Percentiles rank a stretch among this genome's conserved stretches.
Evolutionary conservation across 2,113 vertebrate species (phyloP).

Genomic region (Pterocles orientalis): DNA sequence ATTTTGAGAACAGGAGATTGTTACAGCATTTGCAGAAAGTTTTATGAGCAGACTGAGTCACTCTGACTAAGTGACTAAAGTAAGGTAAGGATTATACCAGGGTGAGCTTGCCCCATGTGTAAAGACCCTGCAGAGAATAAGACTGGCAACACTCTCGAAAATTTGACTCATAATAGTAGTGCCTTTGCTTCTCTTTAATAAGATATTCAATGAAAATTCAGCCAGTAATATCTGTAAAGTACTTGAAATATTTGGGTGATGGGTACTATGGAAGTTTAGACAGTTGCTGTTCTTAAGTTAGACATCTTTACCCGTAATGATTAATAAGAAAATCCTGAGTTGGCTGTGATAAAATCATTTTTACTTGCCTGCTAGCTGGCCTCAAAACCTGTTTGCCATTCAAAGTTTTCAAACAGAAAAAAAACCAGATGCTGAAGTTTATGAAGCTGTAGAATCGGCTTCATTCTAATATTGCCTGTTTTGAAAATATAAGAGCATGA

Average conservation of each 20-base stretch:
- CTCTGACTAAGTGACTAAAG: not conserved
- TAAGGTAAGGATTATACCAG: not conserved
- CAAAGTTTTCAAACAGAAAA: not conserved
- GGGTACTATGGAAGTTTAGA: not conserved
- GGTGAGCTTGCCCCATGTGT: not conserved
- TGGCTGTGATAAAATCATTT: not conserved
- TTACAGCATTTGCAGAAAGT: not conserved
- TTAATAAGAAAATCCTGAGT: not conserved
- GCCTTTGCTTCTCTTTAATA: not conserved
- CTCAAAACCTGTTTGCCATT: not conserved
- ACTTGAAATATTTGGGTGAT: not conserved
- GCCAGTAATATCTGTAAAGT: not conserved
- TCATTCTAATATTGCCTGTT: not conserved
- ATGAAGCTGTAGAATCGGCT: not conserved
- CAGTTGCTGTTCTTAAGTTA: not conserved
- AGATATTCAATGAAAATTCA: not conserved
- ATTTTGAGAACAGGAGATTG: not conserved
- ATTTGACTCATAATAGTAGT: not conserved
- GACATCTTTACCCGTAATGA: not conserved
- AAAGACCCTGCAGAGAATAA: not conserved
- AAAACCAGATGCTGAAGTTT: not conserved
- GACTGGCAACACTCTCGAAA: not conserved
- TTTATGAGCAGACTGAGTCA: not conserved
- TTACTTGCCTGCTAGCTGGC: not conserved
- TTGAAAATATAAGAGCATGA: not conserved